A percentile compares a stretch with the other conserved stretches of the same genome.
Evolutionary conservation across 1,140 invertebrate genomes (phyloP).

Genomic region (Philotrypesis tridentata): DNA sequence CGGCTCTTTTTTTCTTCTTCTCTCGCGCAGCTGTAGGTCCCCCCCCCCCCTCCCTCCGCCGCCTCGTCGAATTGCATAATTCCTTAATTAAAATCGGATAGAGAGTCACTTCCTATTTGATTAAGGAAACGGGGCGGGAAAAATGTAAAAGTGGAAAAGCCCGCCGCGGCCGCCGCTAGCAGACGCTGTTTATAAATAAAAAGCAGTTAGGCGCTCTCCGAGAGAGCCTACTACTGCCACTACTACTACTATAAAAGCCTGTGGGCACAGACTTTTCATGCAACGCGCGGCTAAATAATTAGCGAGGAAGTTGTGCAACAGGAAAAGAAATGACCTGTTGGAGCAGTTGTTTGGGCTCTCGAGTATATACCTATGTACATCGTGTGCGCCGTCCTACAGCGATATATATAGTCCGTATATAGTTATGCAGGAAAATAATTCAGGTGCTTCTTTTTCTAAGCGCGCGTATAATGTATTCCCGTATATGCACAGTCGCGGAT

Average conservation of each 20-base stretch:
- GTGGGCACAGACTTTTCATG: constrained; percentile 32
- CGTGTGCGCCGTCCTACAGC: too few relatives aligned
- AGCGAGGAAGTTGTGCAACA: constrained; percentile 58
- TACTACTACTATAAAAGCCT: constrained; percentile 25
- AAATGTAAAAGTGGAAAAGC: constrained; percentile 33
- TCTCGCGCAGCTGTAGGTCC: too few relatives aligned
- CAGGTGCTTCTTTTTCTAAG: too few relatives aligned
- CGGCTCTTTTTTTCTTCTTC: not conserved
- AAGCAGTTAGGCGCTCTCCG: too few relatives aligned
- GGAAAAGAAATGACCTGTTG: constrained; percentile 56
- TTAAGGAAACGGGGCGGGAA: constrained; percentile 30
- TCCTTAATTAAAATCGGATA: constrained; percentile 29
- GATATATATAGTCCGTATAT: too few relatives aligned
- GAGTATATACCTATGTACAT: too few relatives aligned
- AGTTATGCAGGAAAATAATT: too few relatives aligned
- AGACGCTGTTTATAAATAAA: not conserved
- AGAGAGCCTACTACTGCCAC: too few relatives aligned
- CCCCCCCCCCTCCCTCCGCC: too few relatives aligned
- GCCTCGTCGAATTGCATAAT: constrained; percentile 14
- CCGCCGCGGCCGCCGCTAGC: not conserved
- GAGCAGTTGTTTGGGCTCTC: not conserved
- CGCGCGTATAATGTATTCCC: too few relatives aligned
- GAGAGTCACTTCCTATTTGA: constrained; percentile 26
- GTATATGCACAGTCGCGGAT: too few relatives aligned
- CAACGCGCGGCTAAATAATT: constrained; percentile 53